These are phyloP conservation scores for Montipora sp. DNA, from an alignment of 64 coral and sea anemone species.

Conservation along the genomic window DNA sequence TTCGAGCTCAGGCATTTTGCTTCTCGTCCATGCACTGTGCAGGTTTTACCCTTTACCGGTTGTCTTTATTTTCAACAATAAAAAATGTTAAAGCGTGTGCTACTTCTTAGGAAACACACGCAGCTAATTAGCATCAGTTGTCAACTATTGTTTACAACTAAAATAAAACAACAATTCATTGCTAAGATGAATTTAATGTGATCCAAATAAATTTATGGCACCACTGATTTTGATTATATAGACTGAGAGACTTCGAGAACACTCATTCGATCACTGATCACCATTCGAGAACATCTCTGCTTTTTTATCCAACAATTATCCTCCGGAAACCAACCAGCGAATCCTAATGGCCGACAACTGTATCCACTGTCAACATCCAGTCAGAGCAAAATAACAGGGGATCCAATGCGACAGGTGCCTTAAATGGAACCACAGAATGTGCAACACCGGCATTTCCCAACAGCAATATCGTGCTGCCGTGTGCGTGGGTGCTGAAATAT, in stretches of 20 bases:
- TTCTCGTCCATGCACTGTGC: too few species aligned
- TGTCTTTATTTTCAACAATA: too few species aligned
- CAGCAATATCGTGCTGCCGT: constrained; percentile 55
- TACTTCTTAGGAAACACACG: too few species aligned
- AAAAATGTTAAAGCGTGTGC: too few species aligned
- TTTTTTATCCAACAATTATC: neutral
- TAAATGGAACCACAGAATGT: constrained; percentile 54
- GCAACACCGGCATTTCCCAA: constrained; percentile 55
- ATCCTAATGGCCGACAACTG: constrained; percentile 48
- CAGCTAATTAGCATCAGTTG: neutral
- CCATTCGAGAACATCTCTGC: neutral
- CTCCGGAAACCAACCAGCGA: constrained; percentile 7
- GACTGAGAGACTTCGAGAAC: neutral
- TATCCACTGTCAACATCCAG: constrained; percentile 59
- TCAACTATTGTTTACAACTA: constrained; percentile 5
- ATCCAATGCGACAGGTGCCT: constrained; percentile 46
- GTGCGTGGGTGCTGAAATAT: neutral
- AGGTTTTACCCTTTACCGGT: too few species aligned
- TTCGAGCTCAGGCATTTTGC: too few species aligned
- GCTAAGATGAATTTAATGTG: too few species aligned
- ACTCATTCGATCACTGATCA: too few species aligned
- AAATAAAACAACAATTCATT: neutral
- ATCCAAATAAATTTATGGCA: neutral
- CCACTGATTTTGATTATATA: neutral
- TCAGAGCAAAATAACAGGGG: constrained; percentile 31